phyloP scores from a whole-genome alignment of 2,888 invertebrate genomes.

The Macaria liturata region DNA sequence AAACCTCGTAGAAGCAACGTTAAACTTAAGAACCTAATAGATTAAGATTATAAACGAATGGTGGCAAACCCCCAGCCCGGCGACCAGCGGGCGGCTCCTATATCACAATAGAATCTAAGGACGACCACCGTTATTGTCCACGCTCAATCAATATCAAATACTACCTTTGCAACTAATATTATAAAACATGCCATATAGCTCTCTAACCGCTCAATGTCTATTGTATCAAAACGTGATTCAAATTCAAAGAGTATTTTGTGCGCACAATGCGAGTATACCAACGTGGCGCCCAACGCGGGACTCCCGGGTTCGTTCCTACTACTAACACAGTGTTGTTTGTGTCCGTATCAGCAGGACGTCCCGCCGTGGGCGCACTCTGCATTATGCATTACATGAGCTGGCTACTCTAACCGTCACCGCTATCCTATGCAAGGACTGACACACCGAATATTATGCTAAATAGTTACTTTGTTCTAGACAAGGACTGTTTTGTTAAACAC shows the following conservation, averaged over 20 bases:
- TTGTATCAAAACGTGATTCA: conserved; percentile 71
- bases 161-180: conserved; percentile 72
- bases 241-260: conserved; percentile 72
- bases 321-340: no score
- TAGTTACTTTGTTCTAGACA: conserved; percentile 65
- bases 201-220: conserved; percentile 45
- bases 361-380: not conserved
- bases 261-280: conserved; percentile 46
- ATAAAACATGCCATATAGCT: conserved; percentile 52
- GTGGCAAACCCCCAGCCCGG: conserved; percentile 51
- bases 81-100: conserved; percentile 46
- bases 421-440: conserved; percentile 51
- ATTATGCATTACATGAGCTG: conserved; percentile 12
- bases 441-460: conserved; percentile 66
- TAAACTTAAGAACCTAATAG: conserved; percentile 72
- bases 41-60: conserved; percentile 60
- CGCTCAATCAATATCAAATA: conserved; percentile 65
- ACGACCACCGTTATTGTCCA: conserved; percentile 78
- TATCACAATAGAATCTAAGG: conserved; percentile 66
- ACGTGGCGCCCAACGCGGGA: conserved; percentile 42
- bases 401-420: conserved; percentile 39
- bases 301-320: conserved; percentile 13
- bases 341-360: no score
- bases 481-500: conserved; percentile 62
- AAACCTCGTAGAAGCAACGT: conserved; percentile 68